Conservation (phyloP, 1,140 invertebrate species). For the Cydia strobilella region DNA sequence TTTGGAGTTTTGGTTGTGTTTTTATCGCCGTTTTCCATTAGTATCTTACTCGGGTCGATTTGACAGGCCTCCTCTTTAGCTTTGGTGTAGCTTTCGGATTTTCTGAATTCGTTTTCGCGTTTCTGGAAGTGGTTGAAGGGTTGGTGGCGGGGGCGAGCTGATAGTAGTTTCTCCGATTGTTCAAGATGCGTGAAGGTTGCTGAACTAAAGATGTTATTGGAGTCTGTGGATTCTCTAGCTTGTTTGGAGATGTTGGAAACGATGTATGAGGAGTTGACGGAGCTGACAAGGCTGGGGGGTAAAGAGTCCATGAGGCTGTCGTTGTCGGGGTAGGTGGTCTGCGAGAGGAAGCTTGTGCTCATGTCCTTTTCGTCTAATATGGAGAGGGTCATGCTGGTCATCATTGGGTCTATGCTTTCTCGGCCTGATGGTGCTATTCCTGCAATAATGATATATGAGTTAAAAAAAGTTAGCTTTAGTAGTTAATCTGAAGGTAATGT, state of each 20-base stretch:
- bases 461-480: too few relatives aligned
- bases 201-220: slow-evolving; percentile 76
- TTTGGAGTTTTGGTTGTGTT: slow-evolving; percentile 48
- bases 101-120: slow-evolving; percentile 58
- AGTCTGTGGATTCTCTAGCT: slow-evolving; percentile 62
- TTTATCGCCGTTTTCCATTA: slow-evolving; percentile 68
- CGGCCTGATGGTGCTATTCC: slow-evolving; percentile 60
- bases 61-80: slow-evolving; percentile 68
- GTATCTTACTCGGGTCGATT: slow-evolving; percentile 66
- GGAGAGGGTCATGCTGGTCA: slow-evolving; percentile 77
- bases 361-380: slow-evolving; percentile 79
- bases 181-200: slow-evolving; percentile 75
- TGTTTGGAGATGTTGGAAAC: slow-evolving; percentile 60
- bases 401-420: slow-evolving; percentile 72
- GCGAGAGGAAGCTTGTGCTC: slow-evolving; percentile 78
- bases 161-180: slow-evolving; percentile 66
- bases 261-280: slow-evolving; percentile 73
- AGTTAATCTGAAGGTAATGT: too few relatives aligned
- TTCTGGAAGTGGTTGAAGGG: slow-evolving; percentile 67
- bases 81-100: slow-evolving; percentile 70
- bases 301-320: slow-evolving; percentile 75
- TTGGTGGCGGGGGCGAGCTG: slow-evolving; percentile 60
- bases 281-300: slow-evolving; percentile 71
- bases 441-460: slow-evolving; percentile 48
- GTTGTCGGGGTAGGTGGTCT: slow-evolving; percentile 75